phyloP scores from a whole-genome alignment of 2,113 vertebrate species.

The Saimiri boliviensis region DNA sequence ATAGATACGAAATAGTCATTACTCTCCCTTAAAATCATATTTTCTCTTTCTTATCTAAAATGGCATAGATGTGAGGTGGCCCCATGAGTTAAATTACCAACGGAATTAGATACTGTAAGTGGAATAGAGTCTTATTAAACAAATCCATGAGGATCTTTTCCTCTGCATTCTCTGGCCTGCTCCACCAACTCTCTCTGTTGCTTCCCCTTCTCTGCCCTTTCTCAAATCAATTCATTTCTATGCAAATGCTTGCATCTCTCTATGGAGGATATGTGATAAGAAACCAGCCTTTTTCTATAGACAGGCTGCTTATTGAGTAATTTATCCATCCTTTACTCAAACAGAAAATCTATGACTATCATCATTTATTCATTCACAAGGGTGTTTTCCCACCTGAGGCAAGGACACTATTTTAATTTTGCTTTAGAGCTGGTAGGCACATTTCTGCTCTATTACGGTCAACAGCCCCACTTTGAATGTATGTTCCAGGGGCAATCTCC shows the following conservation, averaged over 20 bases:
- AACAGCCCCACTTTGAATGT: neutral
- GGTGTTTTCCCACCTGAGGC: slow-evolving; percentile 48
- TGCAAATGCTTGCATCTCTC: slow-evolving; percentile 75
- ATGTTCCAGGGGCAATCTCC: neutral
- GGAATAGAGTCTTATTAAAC: slow-evolving; percentile 42
- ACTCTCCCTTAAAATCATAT: slow-evolving; percentile 43
- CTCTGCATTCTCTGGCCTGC: neutral
- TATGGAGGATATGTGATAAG: slow-evolving; percentile 76
- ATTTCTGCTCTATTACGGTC: neutral
- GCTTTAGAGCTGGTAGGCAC: neutral
- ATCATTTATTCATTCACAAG: slow-evolving; percentile 74
- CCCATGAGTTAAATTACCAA: slow-evolving; percentile 69
- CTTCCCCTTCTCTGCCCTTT: slow-evolving; percentile 52
- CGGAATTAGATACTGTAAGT: neutral
- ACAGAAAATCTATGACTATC: slow-evolving; percentile 70
- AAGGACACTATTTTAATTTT: slow-evolving; percentile 59
- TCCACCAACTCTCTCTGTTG: neutral
- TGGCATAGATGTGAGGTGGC: slow-evolving; percentile 58
- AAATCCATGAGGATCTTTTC: slow-evolving; percentile 1
- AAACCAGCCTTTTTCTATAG: slow-evolving; percentile 73
- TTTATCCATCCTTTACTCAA: slow-evolving; percentile 74
- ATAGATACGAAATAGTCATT: slow-evolving; percentile 72
- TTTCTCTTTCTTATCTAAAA: slow-evolving; percentile 69
- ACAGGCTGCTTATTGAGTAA: slow-evolving; percentile 72
- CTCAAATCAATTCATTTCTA: slow-evolving; percentile 77